Evolutionary conservation across 2,797 vertebrate genomes (phyloP), one percentile per base, ranked within the genome.

Genomic region (Phataginus tetradactyla): DNA sequence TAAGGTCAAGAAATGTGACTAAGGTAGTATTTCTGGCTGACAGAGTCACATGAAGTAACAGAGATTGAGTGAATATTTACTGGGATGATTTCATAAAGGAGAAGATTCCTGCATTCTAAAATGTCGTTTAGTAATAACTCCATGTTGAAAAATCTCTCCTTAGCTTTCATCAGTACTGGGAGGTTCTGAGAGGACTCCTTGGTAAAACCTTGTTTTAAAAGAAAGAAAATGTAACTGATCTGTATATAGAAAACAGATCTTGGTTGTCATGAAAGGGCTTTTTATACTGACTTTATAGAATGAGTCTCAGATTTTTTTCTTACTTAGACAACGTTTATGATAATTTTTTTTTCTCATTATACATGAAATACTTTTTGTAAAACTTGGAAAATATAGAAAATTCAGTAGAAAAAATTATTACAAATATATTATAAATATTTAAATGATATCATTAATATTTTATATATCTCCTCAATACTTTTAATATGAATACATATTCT

Each of bases 251-350:
- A 88, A 90, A 88, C 17, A 81, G 61, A 45, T 72, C 14, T 10
- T 78, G 23, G 2, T 74, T 23, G 29, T 6, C 49, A 69, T 27
- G 37, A 96, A 88, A 86, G 15, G 2, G 7, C 15, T 94, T 86
- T 83, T 87, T 63, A 59, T 59, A 4, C 3, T 10, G 66, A 84
- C 29, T 91, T 87, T 89, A 69, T 37, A 78, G 32, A 51, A 59
- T 55, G 15, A 83, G 37, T 72, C 39, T 20, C 17, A 81, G 74
- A 13, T 32, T 83, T 42, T 90, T 83, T 86, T 66, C n/a, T 75
- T 77, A 85, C 77, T 90, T 86, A 59, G n/a, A 77, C 90, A 72
- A 90, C 92, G 59, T 84, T 90, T 83, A 74, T 23, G n/a, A 71
- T 72, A 49, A 45, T 83, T 61, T 9, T 69, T 59, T 68, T 68